Evolutionary conservation across 2,113 vertebrate genomes (phyloP), one percentile per base, ranked within the genome.

Genomic region (Salvelinus fontinalis): DNA sequence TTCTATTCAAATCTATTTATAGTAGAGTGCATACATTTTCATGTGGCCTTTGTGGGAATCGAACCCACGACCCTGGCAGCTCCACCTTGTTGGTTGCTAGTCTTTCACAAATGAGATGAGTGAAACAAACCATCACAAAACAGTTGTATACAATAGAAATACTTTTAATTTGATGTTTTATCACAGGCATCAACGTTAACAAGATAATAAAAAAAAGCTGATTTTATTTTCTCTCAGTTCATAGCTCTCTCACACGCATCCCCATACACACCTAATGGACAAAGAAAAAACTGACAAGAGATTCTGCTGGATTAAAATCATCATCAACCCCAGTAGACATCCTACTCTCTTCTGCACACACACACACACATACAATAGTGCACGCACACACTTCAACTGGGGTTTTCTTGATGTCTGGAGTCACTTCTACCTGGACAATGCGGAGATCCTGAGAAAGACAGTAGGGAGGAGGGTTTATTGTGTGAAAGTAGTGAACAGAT

Each of bases 91-190:
- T 14, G 51, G 16, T 5, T 12, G 18, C 54, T 2, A 9, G 8
- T 11, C n/a, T 22, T 62, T 2, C 2, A 16, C 18, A n/a, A n/a
- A 62, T 62, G n/a, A 62, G 8, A 22, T 24, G 7, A 62, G 71
- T 12, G 44, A 73, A 74, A 74, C 13, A 65, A 74, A 49, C 16
- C 18, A 24, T 4, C 11, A 31, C 5, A 6, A 64, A 57, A 76
- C 29, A 39, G 9, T 29, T 70, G 87, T 82, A 87, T 89, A 76
- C 88, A 92, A 93, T 92, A 94, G 93, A 94, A 94, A 94, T 93
- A 90, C 89, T 93, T 93, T 94, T 93, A 93, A 93, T 94, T 90
- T 89, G 80, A 89, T 88, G 85, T 80, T 91, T 92, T 82, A 88
- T 89, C 89, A 92, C 91, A 89, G 92, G 87, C 89, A 89, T 92